These are phyloP conservation scores for Lycorma delicatula DNA, from an alignment of 1,140 invertebrate species.

Conservation along the genomic window DNA sequence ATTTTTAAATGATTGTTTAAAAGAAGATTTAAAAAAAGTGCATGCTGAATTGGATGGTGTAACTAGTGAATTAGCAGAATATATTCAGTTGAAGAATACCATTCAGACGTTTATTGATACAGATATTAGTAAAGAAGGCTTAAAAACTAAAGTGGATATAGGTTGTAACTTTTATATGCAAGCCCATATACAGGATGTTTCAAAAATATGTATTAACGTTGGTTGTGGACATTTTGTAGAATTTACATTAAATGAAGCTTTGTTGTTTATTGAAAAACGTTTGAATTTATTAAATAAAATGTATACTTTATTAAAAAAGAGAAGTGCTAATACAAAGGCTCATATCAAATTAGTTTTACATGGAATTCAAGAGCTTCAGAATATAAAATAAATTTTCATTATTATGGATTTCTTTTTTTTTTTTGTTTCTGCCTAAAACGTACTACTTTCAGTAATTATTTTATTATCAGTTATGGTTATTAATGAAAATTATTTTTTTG, in stretches of 20 bases:
- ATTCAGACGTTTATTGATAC: slow-evolving; percentile 47
- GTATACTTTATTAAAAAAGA: slow-evolving; percentile 49
- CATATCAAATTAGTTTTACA: slow-evolving; percentile 71
- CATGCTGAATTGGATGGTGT: slow-evolving; percentile 49
- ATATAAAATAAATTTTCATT: slow-evolving; percentile 19
- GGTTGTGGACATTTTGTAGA: slow-evolving; percentile 68
- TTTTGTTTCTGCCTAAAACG: too few relatives aligned
- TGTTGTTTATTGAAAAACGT: slow-evolving; percentile 59
- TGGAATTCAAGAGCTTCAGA: slow-evolving; percentile 47
- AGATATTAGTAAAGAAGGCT: slow-evolving; percentile 43
- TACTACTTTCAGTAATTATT: too few relatives aligned
- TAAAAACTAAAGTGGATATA: slow-evolving; percentile 71
- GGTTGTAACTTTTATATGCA: slow-evolving; percentile 69
- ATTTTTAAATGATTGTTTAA: slow-evolving; percentile 57
- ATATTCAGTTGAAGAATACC: slow-evolving; percentile 57
- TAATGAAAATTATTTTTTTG: too few relatives aligned
- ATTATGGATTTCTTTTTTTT: too few relatives aligned
- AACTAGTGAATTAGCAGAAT: slow-evolving; percentile 62
- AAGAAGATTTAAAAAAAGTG: slow-evolving; percentile 50
- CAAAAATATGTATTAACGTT: slow-evolving; percentile 59
- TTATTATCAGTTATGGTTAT: too few relatives aligned
- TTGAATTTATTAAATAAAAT: slow-evolving; percentile 53
- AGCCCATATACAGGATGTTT: slow-evolving; percentile 56
- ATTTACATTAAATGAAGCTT: slow-evolving; percentile 59
- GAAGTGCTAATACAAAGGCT: slow-evolving; percentile 60